These are phyloP conservation scores for Venustaconcha ellipsiformis DNA, from an alignment of 1,140 invertebrate genomes.

Conservation along the genomic window DNA sequence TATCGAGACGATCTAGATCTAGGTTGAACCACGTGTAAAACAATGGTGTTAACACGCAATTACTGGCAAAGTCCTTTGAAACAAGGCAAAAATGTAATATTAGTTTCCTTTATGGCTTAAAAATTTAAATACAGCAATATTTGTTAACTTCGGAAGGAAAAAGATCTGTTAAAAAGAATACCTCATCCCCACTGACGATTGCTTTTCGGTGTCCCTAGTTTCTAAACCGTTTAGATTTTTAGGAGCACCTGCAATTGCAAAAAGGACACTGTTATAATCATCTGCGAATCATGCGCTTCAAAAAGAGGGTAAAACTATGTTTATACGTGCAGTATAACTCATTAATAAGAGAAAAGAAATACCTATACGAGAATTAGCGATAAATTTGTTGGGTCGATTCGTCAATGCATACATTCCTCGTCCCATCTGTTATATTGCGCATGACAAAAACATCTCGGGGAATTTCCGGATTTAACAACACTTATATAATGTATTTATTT, in stretches of 20 bases:
- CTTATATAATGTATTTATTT: neutral
- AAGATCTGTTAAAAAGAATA: neutral
- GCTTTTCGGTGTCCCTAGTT: conserved; percentile 31
- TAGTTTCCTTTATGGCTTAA: no score
- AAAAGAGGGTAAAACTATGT: neutral
- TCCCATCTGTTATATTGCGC: conserved; percentile 32
- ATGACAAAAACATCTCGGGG: conserved; percentile 2
- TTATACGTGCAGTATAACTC: conserved; percentile 1
- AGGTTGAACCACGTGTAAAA: no score
- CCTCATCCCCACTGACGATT: conserved; percentile 39
- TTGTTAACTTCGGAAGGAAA: no score
- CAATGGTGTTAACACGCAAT: no score
- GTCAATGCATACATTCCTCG: conserved; percentile 52
- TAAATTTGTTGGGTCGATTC: conserved; percentile 50
- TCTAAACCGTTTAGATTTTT: conserved; percentile 46
- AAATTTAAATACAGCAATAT: no score
- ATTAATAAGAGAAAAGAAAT: conserved; percentile 20
- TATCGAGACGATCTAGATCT: no score
- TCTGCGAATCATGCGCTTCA: conserved; percentile 14
- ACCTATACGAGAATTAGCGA: conserved; percentile 48
- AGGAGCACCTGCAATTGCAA: conserved; percentile 36
- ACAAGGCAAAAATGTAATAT: no score
- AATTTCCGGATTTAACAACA: neutral
- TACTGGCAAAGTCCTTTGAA: no score
- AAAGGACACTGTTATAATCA: conserved; percentile 9